Conservation (phyloP, 2,113 vertebrate genomes). For the Rhinopomastus cyanomelas region DNA sequence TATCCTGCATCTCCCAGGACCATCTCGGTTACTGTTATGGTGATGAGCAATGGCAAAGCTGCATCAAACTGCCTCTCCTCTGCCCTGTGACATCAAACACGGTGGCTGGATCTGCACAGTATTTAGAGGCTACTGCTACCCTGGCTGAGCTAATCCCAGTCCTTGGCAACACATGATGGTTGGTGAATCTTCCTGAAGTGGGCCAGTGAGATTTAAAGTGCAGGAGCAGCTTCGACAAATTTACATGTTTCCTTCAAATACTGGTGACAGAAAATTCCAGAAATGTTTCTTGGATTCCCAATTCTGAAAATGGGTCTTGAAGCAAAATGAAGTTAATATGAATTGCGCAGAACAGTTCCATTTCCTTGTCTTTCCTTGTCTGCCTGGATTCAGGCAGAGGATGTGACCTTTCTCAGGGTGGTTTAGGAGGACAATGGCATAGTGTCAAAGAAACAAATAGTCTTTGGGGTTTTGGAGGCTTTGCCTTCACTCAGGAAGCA, state of each 20-base stretch:
- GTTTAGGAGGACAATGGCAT: neutral
- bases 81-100: neutral
- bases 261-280: neutral
- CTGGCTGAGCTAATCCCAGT: neutral
- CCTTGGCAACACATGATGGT: neutral
- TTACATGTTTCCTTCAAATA: neutral
- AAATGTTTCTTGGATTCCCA: neutral
- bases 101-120: neutral
- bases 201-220: neutral
- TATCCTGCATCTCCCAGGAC: neutral
- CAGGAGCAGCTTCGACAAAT: neutral
- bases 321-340: neutral
- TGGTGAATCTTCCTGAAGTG: neutral
- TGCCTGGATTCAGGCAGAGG: neutral
- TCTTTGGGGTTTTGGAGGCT: neutral
- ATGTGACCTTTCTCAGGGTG: neutral
- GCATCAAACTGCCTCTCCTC: neutral
- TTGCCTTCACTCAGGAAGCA: neutral
- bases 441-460: neutral
- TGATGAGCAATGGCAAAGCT: neutral
- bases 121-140: neutral
- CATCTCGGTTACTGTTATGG: neutral
- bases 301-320: neutral
- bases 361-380: neutral
- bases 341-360: neutral